phyloP scores from a whole-genome alignment of 2,797 vertebrate genomes.

The Perodicticus potto region DNA sequence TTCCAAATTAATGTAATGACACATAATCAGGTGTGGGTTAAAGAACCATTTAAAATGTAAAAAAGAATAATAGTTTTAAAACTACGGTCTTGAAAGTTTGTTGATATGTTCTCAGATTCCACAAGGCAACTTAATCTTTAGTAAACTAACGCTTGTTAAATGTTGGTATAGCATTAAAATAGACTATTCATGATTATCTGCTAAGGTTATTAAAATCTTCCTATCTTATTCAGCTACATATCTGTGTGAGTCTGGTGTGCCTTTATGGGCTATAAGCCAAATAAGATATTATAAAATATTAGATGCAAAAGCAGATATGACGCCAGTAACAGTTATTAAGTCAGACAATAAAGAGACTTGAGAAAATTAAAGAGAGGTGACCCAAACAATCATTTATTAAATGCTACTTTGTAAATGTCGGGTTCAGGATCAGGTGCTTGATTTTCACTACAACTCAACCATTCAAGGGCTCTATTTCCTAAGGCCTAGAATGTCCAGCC shows the following conservation, averaged over 20 bases:
- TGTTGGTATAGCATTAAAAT: neutral
- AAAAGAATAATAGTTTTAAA: neutral
- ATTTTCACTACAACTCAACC: neutral
- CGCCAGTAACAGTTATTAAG: neutral
- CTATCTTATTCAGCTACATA: neutral
- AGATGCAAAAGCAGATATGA: neutral
- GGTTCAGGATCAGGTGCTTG: neutral
- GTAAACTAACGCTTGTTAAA: neutral
- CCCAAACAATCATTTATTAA: neutral
- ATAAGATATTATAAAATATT: neutral
- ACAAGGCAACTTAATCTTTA: neutral
- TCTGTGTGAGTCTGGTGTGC: neutral
- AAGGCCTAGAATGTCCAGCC: fast-evolving
- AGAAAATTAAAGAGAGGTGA: neutral
- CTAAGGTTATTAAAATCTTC: neutral
- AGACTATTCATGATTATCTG: neutral
- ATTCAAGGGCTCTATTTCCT: neutral
- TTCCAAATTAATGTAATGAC: neutral
- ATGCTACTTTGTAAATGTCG: neutral
- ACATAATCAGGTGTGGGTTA: neutral
- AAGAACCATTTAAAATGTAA: neutral
- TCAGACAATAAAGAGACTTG: neutral
- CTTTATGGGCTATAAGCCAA: neutral
- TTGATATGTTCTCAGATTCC: neutral
- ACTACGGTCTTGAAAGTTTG: neutral